Evolutionary conservation across 2,113 vertebrate species (phyloP).

Genomic region (Xyliphius kryptos): DNA sequence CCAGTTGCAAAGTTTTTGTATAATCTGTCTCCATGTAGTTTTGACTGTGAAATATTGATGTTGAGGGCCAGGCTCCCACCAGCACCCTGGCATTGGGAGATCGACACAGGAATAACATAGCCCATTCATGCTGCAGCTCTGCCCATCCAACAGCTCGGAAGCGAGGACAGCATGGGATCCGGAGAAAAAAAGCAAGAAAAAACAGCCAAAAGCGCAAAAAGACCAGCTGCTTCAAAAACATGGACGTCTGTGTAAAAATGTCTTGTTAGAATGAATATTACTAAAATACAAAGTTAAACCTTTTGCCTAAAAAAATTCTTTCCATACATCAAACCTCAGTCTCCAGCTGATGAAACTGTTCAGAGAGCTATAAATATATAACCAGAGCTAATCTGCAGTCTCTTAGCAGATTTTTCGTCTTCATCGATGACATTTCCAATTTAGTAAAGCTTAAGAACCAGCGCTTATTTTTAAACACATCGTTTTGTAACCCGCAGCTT

Average conservation of each 20-base stretch:
- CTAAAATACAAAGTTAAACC: slow-evolving; percentile 40
- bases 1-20: slow-evolving; percentile 8
- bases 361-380: slow-evolving; percentile 22
- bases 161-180: slow-evolving; percentile 64
- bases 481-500: slow-evolving; percentile 24
- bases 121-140: slow-evolving; percentile 53
- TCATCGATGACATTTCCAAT: slow-evolving; percentile 48
- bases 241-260: slow-evolving; percentile 44
- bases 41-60: slow-evolving; percentile 29
- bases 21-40: slow-evolving; percentile 21
- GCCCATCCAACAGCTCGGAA: slow-evolving; percentile 51
- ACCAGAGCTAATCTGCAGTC: slow-evolving; percentile 42
- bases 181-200: slow-evolving; percentile 45
- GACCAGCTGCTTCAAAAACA: slow-evolving; percentile 62
- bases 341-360: slow-evolving; percentile 30
- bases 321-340: slow-evolving; percentile 21
- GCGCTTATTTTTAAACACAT: slow-evolving; percentile 29
- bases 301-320: slow-evolving; percentile 34
- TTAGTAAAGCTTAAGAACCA: slow-evolving; percentile 38
- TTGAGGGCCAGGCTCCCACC: slow-evolving; percentile 31
- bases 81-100: slow-evolving; percentile 34
- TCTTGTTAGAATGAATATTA: slow-evolving; percentile 44
- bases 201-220: slow-evolving; percentile 54
- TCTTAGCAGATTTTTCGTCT: slow-evolving; percentile 34
- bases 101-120: slow-evolving; percentile 39